Percentiles rank a stretch among this genome's conserved stretches.
These are phyloP conservation scores for Corythornis vintsioides DNA, from an alignment of 2,113 vertebrate species.

Conservation along the genomic window DNA sequence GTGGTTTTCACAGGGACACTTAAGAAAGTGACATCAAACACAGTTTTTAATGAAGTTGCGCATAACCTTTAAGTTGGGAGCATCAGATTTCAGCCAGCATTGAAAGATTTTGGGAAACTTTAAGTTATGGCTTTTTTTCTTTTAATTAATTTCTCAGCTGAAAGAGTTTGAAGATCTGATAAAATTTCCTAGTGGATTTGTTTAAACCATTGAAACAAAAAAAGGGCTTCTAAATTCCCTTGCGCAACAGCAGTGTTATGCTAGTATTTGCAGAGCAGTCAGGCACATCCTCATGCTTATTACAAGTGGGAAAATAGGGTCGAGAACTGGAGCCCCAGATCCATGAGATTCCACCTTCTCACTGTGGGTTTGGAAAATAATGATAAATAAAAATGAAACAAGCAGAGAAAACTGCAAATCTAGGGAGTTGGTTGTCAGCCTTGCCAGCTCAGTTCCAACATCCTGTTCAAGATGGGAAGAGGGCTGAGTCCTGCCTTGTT, in stretches of 20 bases:
- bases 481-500: background rate
- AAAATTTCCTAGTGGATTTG: background rate
- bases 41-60: background rate
- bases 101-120: background rate
- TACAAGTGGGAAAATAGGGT: background rate
- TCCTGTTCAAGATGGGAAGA: background rate
- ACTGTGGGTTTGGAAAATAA: background rate
- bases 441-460: background rate
- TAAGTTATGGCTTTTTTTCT: background rate
- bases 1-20: conserved; percentile 25
- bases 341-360: rapidly evolving
- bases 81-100: background rate
- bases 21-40: background rate
- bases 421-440: background rate
- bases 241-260: background rate
- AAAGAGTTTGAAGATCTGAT: background rate
- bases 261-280: background rate
- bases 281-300: background rate
- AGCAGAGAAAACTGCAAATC: background rate
- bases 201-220: background rate
- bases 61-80: conserved; percentile 5
- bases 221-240: background rate
- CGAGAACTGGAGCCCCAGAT: background rate
- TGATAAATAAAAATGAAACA: rapidly evolving
- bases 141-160: conserved; percentile 13